A percentile compares a stretch with the other conserved stretches of the same genome.
Conservation (phyloP, 2,888 invertebrate species). For the Mactromeris polynyma region DNA sequence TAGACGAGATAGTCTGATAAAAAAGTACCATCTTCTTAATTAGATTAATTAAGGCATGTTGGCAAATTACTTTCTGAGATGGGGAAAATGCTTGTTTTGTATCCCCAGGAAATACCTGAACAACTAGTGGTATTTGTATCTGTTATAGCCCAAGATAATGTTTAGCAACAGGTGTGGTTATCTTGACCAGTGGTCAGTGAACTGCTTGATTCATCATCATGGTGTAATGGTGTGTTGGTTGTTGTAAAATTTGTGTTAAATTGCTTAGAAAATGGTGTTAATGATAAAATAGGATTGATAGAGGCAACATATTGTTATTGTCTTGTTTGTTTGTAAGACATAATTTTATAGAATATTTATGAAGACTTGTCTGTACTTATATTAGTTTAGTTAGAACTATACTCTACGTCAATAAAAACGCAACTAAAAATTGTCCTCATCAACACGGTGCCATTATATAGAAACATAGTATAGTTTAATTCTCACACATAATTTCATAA, state of each 20-base stretch:
- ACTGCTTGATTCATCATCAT: background rate
- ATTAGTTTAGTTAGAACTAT: too few species aligned
- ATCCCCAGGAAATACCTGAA: background rate
- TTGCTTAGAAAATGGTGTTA: too few species aligned
- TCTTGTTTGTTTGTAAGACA: too few species aligned
- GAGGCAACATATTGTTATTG: too few species aligned
- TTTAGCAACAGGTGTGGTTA: background rate
- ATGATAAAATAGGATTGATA: too few species aligned
- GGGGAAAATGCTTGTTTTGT: background rate
- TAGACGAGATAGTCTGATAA: background rate
- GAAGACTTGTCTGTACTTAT: too few species aligned
- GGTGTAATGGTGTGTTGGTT: background rate
- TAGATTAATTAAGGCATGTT: background rate
- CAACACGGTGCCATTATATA: too few species aligned
- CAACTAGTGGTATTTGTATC: background rate
- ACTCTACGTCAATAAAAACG: too few species aligned
- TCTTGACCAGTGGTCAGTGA: background rate
- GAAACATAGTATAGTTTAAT: too few species aligned
- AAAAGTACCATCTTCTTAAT: background rate
- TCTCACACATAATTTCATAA: too few species aligned
- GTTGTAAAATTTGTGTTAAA: background rate
- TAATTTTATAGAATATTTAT: too few species aligned
- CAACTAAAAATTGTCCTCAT: too few species aligned
- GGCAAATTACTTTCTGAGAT: background rate
- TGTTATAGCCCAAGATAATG: background rate